These are phyloP conservation scores for Syritta pipiens DNA, from an alignment of 2,888 invertebrate genomes.

Conservation along the genomic window DNA sequence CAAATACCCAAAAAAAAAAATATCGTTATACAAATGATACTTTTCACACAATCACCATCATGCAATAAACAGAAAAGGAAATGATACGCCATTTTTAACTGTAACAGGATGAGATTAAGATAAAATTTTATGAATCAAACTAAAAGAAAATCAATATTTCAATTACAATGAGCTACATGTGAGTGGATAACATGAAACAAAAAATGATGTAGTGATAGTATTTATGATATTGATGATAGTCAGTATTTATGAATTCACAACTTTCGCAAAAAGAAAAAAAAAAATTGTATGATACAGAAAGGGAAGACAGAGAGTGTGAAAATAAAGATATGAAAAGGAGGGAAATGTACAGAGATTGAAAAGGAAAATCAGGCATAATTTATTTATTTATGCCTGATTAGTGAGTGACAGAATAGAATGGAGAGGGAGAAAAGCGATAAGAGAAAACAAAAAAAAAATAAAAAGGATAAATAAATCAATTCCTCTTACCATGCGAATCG, in stretches of 20 bases:
- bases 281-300: slow-evolving; percentile 9
- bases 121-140: slow-evolving; percentile 18
- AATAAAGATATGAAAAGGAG: too few species aligned
- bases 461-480: too few species aligned
- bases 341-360: not conserved
- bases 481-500: slow-evolving; percentile 77
- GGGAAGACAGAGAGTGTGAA: slow-evolving; percentile 7
- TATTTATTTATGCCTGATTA: not conserved
- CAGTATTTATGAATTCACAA: slow-evolving; percentile 57
- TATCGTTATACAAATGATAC: slow-evolving; percentile 25
- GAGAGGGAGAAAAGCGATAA: slow-evolving; percentile 58
- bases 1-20: slow-evolving; percentile 39
- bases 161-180: slow-evolving; percentile 47
- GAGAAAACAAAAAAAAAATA: slow-evolving; percentile 44
- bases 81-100: slow-evolving; percentile 4
- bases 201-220: slow-evolving; percentile 41
- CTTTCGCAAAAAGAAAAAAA: too few species aligned
- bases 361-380: too few species aligned
- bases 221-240: slow-evolving; percentile 46
- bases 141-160: slow-evolving; percentile 50
- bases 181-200: slow-evolving; percentile 23
- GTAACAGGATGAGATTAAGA: slow-evolving; percentile 9
- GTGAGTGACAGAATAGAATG: slow-evolving; percentile 31
- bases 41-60: slow-evolving; percentile 48
- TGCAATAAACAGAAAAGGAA: slow-evolving; percentile 20